phyloP scores from a whole-genome alignment of 2,797 vertebrate species.

The Anguilla obscura region DNA sequence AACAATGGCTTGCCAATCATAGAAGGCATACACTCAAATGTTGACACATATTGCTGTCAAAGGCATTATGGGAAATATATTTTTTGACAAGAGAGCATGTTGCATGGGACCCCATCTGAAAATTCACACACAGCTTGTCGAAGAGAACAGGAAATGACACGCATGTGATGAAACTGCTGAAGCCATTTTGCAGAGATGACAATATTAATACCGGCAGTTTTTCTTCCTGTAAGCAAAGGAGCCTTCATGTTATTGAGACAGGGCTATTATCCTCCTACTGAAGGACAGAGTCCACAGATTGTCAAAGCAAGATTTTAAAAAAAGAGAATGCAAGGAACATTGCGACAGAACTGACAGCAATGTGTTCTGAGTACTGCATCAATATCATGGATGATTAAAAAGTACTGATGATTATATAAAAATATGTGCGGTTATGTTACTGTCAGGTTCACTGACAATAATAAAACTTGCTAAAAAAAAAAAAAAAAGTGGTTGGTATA shows the following conservation, averaged over 20 bases:
- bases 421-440: background rate
- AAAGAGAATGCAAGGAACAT: background rate
- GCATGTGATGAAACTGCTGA: slow-evolving; percentile 28
- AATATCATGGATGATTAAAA: background rate
- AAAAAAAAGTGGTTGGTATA: background rate
- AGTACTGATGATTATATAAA: background rate
- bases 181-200: slow-evolving; percentile 1
- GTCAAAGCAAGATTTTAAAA: background rate
- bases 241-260: background rate
- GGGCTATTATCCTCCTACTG: background rate
- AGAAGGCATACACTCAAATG: slow-evolving; percentile 13
- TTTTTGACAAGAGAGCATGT: background rate
- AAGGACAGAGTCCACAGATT: slow-evolving; percentile 21
- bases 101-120: background rate
- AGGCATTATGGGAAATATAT: background rate
- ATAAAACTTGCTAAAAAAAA: background rate
- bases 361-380: background rate
- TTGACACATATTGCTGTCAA: background rate
- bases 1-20: slow-evolving; percentile 8
- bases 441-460: background rate
- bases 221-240: background rate
- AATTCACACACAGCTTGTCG: background rate
- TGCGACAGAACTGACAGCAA: background rate
- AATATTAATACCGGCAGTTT: background rate
- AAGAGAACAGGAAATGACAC: slow-evolving; percentile 14